Conservation (phyloP, 2,888 invertebrate genomes). For the Tupiocoris notatus region DNA sequence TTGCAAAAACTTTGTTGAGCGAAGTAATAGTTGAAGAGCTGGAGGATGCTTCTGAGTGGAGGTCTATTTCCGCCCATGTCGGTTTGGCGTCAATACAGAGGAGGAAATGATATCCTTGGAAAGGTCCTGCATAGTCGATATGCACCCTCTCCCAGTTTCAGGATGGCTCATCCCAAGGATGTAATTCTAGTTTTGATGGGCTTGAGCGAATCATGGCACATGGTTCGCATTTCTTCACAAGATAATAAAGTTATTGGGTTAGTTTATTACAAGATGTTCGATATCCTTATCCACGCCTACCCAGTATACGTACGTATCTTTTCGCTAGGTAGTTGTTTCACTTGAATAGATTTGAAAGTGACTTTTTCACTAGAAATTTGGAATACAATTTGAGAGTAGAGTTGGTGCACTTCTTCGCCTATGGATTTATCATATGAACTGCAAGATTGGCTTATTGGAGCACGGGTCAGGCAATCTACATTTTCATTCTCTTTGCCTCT, state of each 20-base stretch:
- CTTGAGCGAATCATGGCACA: not conserved
- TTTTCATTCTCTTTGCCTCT: not conserved
- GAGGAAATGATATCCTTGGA: not conserved
- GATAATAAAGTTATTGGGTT: too few species aligned
- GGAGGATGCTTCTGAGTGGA: not conserved
- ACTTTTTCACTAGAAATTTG: slow-evolving; percentile 20
- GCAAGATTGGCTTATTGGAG: not conserved
- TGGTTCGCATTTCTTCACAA: not conserved
- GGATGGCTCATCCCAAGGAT: not conserved
- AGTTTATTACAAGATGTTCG: not conserved
- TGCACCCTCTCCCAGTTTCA: not conserved
- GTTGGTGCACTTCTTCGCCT: slow-evolving; percentile 9
- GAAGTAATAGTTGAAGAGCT: not conserved
- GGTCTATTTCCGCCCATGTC: not conserved
- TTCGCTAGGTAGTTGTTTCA: not conserved
- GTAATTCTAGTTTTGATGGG: not conserved
- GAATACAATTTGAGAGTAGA: slow-evolving; percentile 20
- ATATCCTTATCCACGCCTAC: not conserved
- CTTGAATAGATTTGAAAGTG: not conserved
- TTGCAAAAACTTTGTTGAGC: not conserved
- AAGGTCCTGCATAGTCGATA: not conserved
- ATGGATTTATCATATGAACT: not conserved
- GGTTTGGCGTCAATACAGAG: not conserved
- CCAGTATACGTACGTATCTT: not conserved
- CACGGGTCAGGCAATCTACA: not conserved